Evolutionary conservation across 2,113 vertebrate genomes (phyloP), one percentile per base, ranked within the genome.

Genomic region (Chlorodrepanis virens): DNA sequence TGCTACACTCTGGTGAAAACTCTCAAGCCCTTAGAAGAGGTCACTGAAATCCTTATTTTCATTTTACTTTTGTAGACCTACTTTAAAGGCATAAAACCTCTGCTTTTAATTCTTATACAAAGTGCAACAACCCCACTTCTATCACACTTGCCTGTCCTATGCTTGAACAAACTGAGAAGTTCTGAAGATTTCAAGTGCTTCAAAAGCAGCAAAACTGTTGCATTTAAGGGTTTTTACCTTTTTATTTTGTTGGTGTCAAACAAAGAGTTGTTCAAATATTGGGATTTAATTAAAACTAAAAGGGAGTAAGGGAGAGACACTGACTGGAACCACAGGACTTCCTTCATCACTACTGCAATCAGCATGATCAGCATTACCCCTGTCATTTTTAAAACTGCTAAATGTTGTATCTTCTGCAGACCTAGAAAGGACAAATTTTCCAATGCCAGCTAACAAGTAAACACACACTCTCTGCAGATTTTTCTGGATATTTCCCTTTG

Each of bases 401-500:
- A 53, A 63, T 5, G 6, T 54, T 76, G 14, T 21, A 29, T 20
- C 6, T 50, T 65, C 10, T 35, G 4, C 22, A 59, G 24, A 57
- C 8, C 4, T 21, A 45, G 47, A 69, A 69, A 7, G 42, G 2
- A 80, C 22, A 72, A 47, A 18, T 74, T 64, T 87, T 56, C n/a
- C 54, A 54, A 18, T 7, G 27, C 9, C 15, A 39, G 33, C 15
- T 25, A 56, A 68, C 14, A 35, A 57, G 28, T 6, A 40, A 70
- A 53, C 4, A 44, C 0, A 22, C 0, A 25, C 10, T 29, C 23
- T 23, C 39, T 10, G 8, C 1, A 8, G 14, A 1, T 3, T 68
- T 54, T 68, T 28, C 37, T 59, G 57, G 28, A 3, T 35, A 29
- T 9, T 24, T 56, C 28, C 39, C 49, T 54, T 54, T 33, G 61